phyloP scores from a whole-genome alignment of 2,888 invertebrate genomes.

The Dinocampus coccinellae region DNA sequence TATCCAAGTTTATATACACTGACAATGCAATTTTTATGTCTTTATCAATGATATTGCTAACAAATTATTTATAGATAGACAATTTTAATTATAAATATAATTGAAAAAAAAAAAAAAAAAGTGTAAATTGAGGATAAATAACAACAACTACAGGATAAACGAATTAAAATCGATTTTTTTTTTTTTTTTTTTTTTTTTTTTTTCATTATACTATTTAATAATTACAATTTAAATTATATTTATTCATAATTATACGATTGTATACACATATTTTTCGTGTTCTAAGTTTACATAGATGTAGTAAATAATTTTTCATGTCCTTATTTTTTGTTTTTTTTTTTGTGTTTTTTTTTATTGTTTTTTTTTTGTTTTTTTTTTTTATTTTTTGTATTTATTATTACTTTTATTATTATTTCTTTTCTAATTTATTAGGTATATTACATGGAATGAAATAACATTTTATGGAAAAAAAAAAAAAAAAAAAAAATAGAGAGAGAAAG shows the following conservation, averaged over 20 bases:
- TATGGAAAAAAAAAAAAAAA: constrained; percentile 48
- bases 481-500: constrained; percentile 43
- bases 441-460: constrained; percentile 69
- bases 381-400: too few species aligned
- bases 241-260: constrained; percentile 67
- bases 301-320: constrained; percentile 56
- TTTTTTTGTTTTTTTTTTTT: constrained; percentile 52
- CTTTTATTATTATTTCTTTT: too few species aligned
- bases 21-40: background rate
- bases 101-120: too few species aligned
- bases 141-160: constrained; percentile 28
- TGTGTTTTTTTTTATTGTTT: constrained; percentile 16
- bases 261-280: constrained; percentile 67
- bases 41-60: background rate
- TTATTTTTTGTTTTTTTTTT: constrained; percentile 45
- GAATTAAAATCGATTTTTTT: constrained; percentile 41
- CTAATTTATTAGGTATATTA: constrained; percentile 70
- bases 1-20: background rate
- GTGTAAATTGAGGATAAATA: constrained; percentile 25
- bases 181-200: too few species aligned
- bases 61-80: background rate
- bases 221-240: constrained; percentile 68
- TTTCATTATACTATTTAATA: constrained; percentile 70
- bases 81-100: too few species aligned
- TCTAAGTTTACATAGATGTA: constrained; percentile 68